Percentiles rank a stretch among this genome's conserved stretches.
phyloP scores from a whole-genome alignment of 2,888 invertebrate species.

The Hydrotaea cyrtoneurina region DNA sequence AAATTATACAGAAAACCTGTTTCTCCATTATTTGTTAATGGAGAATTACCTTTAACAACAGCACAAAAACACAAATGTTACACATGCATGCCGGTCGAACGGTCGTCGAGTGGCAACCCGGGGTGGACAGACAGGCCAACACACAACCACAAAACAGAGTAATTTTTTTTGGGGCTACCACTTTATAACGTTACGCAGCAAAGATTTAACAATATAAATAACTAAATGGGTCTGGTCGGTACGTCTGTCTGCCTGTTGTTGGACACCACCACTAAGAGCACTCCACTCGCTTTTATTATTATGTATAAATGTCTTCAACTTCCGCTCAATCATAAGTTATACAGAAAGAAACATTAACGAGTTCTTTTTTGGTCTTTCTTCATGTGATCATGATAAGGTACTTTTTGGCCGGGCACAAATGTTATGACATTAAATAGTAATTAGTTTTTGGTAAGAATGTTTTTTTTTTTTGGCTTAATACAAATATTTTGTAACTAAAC shows the following conservation, averaged over 20 bases:
- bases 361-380: slow-evolving; percentile 5
- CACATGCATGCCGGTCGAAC: slow-evolving; percentile 23
- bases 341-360: slow-evolving; percentile 24
- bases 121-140: slow-evolving; percentile 20
- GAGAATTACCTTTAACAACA: slow-evolving; percentile 41
- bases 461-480: background rate
- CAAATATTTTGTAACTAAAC: background rate
- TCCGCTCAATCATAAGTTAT: slow-evolving; percentile 38
- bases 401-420: slow-evolving; percentile 16
- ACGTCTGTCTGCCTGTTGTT: slow-evolving; percentile 16
- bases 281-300: background rate
- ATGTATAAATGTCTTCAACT: slow-evolving; percentile 46
- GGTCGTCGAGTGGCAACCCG: slow-evolving; percentile 3
- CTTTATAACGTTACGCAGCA: slow-evolving; percentile 47
- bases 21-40: slow-evolving; percentile 48
- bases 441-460: slow-evolving; percentile 26
- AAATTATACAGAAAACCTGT: slow-evolving; percentile 45
- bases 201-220: slow-evolving; percentile 32
- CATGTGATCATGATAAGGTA: slow-evolving; percentile 13
- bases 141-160: slow-evolving; percentile 8
- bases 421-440: slow-evolving; percentile 44
- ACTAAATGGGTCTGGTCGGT: slow-evolving; percentile 31
- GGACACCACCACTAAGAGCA: background rate
- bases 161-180: slow-evolving; percentile 43
- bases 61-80: slow-evolving; percentile 10